phyloP scores from a whole-genome alignment of 2,113 vertebrate species.

The Cygnus atratus region DNA sequence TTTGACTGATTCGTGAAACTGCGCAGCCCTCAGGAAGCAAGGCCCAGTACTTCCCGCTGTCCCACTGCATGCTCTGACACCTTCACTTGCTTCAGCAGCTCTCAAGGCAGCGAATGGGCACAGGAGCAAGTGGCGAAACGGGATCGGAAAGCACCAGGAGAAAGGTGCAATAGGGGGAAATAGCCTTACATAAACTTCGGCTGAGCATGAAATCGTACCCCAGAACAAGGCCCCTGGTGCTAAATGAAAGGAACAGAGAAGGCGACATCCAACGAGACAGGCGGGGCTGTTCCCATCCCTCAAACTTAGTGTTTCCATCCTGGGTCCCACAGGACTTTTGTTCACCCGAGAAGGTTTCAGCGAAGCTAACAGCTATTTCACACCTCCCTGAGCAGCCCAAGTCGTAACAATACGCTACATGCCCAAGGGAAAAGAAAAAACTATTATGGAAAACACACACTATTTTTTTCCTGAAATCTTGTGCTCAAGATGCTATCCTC shows the following conservation, averaged over 20 bases:
- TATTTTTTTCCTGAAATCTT: background rate
- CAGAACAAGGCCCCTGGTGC: background rate
- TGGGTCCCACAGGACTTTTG: too few relatives aligned
- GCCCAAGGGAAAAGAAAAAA: background rate
- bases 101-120: background rate
- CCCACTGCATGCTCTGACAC: background rate
- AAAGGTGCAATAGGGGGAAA: background rate
- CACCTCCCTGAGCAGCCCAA: background rate
- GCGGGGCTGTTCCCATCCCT: background rate
- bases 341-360: background rate
- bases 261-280: background rate
- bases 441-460: accelerated
- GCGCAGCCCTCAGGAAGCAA: background rate
- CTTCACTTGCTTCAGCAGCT: too few relatives aligned
- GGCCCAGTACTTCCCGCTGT: background rate
- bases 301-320: background rate
- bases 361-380: background rate
- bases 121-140: background rate
- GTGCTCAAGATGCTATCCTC: background rate
- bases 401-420: background rate
- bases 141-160: background rate
- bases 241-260: background rate
- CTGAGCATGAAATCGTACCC: background rate
- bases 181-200: background rate
- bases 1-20: background rate